A percentile compares a stretch with the other conserved stretches of the same genome.
These are phyloP conservation scores for Lycocorax pyrrhopterus DNA, from an alignment of 2,113 vertebrate genomes.

Conservation along the genomic window DNA sequence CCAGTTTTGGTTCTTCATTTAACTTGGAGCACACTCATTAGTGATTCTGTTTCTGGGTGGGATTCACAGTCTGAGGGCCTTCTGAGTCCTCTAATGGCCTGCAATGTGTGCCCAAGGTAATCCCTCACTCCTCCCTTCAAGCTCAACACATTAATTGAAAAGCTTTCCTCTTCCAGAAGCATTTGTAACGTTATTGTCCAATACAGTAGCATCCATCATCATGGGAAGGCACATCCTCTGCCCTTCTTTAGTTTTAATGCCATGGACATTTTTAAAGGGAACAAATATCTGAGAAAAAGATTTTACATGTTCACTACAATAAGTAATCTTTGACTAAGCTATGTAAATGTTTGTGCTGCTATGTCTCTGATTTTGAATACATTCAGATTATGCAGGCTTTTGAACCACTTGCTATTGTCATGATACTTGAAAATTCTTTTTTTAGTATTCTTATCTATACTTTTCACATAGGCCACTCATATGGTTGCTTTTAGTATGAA, in stretches of 20 bases:
- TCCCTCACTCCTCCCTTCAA: not conserved
- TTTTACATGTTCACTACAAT: not conserved
- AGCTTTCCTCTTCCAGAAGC: not conserved
- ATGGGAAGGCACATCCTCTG: not conserved
- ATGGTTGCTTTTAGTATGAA: not conserved
- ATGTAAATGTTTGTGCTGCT: not conserved
- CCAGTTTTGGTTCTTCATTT: not conserved
- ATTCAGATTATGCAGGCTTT: not conserved
- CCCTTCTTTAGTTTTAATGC: not conserved
- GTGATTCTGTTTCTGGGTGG: not conserved
- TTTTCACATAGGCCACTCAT: not conserved
- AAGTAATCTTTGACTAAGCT: not conserved
- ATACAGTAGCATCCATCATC: accelerated
- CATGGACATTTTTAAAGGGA: not conserved
- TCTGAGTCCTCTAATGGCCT: not conserved
- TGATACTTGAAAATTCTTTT: not conserved
- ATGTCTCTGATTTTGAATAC: not conserved
- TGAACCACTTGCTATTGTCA: not conserved
- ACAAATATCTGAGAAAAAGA: not conserved
- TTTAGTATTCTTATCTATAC: not conserved
- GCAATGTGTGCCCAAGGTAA: not conserved
- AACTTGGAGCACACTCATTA: not conserved
- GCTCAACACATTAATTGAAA: not conserved
- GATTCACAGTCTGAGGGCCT: not conserved
- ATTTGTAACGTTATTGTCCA: not conserved